phyloP scores from a whole-genome alignment of 2,888 invertebrate genomes.

The Tenthredo amoena region DNA sequence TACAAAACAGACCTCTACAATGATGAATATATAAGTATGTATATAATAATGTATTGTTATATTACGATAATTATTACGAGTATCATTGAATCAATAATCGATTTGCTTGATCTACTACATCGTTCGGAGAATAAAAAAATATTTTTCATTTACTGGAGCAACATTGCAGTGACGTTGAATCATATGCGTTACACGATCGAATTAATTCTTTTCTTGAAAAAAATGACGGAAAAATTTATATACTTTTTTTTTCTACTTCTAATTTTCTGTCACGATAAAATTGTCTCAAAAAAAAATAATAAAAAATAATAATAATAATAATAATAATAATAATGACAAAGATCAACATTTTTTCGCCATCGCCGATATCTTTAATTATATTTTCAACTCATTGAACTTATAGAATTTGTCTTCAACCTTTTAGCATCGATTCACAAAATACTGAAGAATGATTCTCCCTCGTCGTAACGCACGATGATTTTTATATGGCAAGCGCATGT shows the following conservation, averaged over 20 bases:
- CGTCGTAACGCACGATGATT: constrained; percentile 22
- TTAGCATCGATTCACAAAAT: not conserved
- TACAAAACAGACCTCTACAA: constrained; percentile 22
- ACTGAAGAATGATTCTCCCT: not conserved
- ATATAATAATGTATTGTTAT: not conserved
- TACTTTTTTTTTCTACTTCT: not conserved
- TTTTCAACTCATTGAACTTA: not conserved
- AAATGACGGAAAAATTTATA: not conserved
- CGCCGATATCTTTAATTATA: not conserved
- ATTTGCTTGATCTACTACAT: constrained; percentile 34
- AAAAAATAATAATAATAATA: too few relatives aligned
- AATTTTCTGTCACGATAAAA: not conserved
- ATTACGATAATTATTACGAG: not conserved
- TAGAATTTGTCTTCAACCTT: not conserved
- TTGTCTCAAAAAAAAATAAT: not conserved
- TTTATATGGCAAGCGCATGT: not conserved
- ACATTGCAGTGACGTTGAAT: not conserved
- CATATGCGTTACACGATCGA: not conserved
- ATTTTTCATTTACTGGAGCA: constrained; percentile 9
- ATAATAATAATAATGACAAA: too few relatives aligned
- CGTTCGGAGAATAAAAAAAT: constrained; percentile 24
- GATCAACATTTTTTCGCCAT: too few relatives aligned
- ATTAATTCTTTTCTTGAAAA: not conserved
- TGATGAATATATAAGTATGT: not conserved
- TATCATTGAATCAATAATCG: constrained; percentile 59